These are phyloP conservation scores for Trachurus trachurus DNA, from an alignment of 2,797 vertebrate species.

Conservation along the genomic window DNA sequence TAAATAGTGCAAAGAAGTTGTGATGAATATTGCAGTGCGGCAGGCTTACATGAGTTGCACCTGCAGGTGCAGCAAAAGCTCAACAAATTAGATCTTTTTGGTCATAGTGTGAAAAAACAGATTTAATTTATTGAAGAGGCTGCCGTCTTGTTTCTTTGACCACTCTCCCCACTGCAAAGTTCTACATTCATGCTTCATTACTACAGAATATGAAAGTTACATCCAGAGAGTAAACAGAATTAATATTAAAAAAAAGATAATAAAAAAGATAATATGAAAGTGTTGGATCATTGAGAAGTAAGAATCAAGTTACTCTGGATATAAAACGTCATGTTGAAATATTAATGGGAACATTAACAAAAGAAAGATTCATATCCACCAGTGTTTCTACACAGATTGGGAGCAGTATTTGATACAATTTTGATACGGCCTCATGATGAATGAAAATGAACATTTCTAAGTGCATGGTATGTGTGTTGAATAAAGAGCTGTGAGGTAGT, in stretches of 20 bases:
- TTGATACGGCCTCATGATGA: neutral
- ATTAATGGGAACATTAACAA: neutral
- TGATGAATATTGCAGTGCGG: conserved; percentile 81
- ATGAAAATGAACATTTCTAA: conserved; percentile 11
- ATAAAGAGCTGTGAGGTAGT: conserved; percentile 39
- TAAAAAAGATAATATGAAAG: no score
- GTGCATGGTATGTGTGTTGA: neutral
- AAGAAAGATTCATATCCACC: neutral
- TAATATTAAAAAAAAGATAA: no score
- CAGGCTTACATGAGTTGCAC: conserved; percentile 65
- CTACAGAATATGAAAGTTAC: no score
- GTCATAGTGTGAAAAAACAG: conserved; percentile 31
- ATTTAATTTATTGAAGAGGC: neutral
- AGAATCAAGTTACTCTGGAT: neutral
- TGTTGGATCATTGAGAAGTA: no score
- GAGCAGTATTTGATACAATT: neutral
- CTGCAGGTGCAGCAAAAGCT: conserved; percentile 46
- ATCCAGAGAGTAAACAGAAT: no score
- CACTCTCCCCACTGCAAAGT: neutral
- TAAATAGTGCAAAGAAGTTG: conserved; percentile 87
- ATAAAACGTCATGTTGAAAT: neutral
- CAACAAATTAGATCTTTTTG: conserved; percentile 22
- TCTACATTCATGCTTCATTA: no score
- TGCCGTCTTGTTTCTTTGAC: neutral
- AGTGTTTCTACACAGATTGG: neutral